Base-by-base conservation (phyloP, 1,140 invertebrate species). In the Ceratosolen solmsi region DNA sequence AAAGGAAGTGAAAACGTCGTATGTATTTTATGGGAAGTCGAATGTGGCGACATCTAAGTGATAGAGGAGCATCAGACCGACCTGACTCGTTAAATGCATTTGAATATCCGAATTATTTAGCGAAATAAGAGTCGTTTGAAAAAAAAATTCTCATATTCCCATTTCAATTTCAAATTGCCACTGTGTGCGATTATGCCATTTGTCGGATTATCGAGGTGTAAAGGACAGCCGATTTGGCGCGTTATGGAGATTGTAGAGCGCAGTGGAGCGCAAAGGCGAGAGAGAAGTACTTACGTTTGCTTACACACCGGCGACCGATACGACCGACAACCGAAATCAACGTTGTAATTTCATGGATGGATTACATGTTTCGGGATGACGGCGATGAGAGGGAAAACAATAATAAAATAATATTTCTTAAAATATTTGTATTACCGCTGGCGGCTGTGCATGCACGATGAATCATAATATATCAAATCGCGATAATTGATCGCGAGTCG, bases 1-100 rank as follows among this genome's bases (percentile, higher is more conserved):
- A 88, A 85, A 79, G 79, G 79, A 85, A 82, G 41, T 56, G 20
- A 46, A 75, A 58, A 60, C 60, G 73, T 33, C 36, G 46, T 51
- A 72, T 41, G 20, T 15, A 0, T 38, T 2, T 46, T 15, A 73
- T 68, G 30, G 79, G 75, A 82, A 82, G 38, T 78, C 33, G 75
- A 78, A 8, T 13, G n/a, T 68, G 30, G 25, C 70, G 70, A 49
- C 74, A 80, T 65, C 83, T 71, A 20, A 9, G n/a, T 36, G n/a
- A 22, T 33, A 46, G 46, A 30, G 0, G 1, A 54, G 30, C 49
- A 5, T 22, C 1, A 8, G 38, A 5, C 36, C 73, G 60, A 73
- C 51, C 33, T 75, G 49, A 46, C 17, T 20, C 76, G 70, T 71
- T 46, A 76, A 82, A 76, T 33, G 36, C 60, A 30, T 73, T 27